These are phyloP conservation scores for Tetramorium alpestre DNA, from an alignment of 1,140 invertebrate genomes.

Conservation along the genomic window DNA sequence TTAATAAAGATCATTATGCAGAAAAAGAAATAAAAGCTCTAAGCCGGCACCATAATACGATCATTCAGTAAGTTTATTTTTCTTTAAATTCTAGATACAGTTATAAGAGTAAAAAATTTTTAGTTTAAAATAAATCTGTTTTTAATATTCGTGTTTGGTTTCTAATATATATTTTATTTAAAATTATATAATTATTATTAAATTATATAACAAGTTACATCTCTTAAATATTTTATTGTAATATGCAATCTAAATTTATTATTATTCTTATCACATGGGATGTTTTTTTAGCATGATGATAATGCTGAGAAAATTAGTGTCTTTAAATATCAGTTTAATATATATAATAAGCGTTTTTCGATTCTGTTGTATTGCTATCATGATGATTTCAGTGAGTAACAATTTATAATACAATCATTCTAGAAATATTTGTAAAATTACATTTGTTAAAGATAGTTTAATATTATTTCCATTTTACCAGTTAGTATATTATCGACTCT, in stretches of 20 bases:
- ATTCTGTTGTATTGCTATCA: slow-evolving; percentile 68
- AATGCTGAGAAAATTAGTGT: slow-evolving; percentile 57
- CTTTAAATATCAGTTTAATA: slow-evolving; percentile 63
- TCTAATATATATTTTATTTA: background rate
- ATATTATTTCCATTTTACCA: background rate
- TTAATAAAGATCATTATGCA: background rate
- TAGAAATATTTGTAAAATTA: background rate
- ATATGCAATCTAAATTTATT: background rate
- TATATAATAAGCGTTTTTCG: slow-evolving; percentile 70
- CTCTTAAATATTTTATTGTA: background rate
- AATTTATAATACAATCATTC: background rate
- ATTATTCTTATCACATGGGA: background rate
- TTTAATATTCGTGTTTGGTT: background rate
- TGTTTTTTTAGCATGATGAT: slow-evolving; percentile 47
- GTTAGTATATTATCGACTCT: background rate
- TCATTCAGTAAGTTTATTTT: slow-evolving; percentile 12
- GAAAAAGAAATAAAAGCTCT: slow-evolving; percentile 9
- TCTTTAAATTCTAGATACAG: background rate
- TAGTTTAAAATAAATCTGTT: background rate
- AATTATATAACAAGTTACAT: background rate
- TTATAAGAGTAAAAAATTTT: background rate
- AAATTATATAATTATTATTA: background rate
- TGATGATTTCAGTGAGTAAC: slow-evolving; percentile 6
- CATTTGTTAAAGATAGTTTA: background rate
- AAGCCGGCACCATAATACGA: slow-evolving; percentile 15